These are phyloP conservation scores for Bettongia penicillata DNA, from an alignment of 2,113 vertebrate genomes.

Conservation along the genomic window DNA sequence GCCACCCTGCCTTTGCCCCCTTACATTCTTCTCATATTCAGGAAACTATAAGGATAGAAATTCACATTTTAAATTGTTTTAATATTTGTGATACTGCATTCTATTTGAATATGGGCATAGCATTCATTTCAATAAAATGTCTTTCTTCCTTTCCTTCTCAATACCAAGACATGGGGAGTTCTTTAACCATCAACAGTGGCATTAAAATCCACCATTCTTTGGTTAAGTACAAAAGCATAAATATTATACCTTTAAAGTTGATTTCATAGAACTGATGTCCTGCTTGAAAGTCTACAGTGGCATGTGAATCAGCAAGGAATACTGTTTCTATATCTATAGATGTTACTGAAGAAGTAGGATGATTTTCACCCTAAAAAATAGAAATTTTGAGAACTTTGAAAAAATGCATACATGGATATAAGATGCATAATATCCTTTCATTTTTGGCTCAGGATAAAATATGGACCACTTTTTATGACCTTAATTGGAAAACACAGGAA, in stretches of 20 bases:
- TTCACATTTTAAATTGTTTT: neutral
- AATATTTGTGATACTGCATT: neutral
- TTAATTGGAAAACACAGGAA: neutral
- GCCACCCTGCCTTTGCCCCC: neutral
- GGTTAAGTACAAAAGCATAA: neutral
- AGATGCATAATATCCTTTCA: neutral
- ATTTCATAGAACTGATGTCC: constrained; percentile 83
- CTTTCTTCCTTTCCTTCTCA: neutral
- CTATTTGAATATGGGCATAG: neutral
- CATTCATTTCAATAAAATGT: neutral
- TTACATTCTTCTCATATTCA: neutral
- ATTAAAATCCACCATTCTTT: neutral
- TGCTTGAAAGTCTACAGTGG: constrained; percentile 78
- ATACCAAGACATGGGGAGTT: neutral
- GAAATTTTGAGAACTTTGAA: neutral
- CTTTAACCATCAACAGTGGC: neutral
- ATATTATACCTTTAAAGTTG: constrained; percentile 87
- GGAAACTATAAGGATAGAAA: neutral
- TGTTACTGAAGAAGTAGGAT: constrained; percentile 66
- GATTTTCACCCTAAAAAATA: constrained; percentile 81
- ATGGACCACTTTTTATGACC: neutral
- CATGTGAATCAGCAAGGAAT: constrained; percentile 78
- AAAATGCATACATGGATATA: neutral
- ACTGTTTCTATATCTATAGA: constrained; percentile 85
- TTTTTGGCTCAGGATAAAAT: neutral